A percentile compares a stretch with the other conserved stretches of the same genome.
phyloP scores from a whole-genome alignment of 2,888 invertebrate genomes.

The Margaritifera margaritifera region DNA sequence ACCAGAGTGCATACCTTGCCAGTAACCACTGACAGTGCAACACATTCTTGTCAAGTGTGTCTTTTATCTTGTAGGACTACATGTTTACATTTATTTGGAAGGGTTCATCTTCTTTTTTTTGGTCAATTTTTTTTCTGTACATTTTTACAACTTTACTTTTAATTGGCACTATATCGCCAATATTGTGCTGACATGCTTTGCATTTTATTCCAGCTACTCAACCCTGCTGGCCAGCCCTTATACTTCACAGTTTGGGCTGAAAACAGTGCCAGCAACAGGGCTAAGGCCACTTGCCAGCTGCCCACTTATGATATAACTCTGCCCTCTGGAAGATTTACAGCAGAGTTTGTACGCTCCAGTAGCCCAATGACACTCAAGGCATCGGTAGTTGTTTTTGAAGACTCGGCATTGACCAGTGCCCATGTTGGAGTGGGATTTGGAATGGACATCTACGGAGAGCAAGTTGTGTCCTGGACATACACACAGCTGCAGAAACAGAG shows the following conservation, averaged over 20 bases:
- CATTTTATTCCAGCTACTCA: neutral
- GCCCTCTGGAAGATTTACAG: conserved; percentile 42
- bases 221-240: conserved; percentile 35
- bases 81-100: too few species aligned
- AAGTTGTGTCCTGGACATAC: conserved; percentile 17
- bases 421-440: conserved; percentile 25
- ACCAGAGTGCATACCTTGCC: too few species aligned
- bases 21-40: too few species aligned
- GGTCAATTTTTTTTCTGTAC: too few species aligned
- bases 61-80: too few species aligned
- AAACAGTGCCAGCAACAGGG: conserved; percentile 40
- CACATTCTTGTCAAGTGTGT: too few species aligned
- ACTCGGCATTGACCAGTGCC: conserved; percentile 21
- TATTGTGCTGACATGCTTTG: too few species aligned
- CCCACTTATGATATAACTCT: conserved; percentile 45
- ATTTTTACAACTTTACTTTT: too few species aligned
- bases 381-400: conserved; percentile 42
- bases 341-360: conserved; percentile 41
- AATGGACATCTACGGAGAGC: conserved; percentile 27
- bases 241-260: conserved; percentile 45
- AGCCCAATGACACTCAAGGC: conserved; percentile 38
- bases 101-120: too few species aligned
- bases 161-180: too few species aligned
- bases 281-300: conserved; percentile 39
- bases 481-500: conserved; percentile 1